Percentiles rank a stretch among this genome's conserved stretches.
Conservation (phyloP, 1,140 invertebrate species). For the Saccostrea glomerata region DNA sequence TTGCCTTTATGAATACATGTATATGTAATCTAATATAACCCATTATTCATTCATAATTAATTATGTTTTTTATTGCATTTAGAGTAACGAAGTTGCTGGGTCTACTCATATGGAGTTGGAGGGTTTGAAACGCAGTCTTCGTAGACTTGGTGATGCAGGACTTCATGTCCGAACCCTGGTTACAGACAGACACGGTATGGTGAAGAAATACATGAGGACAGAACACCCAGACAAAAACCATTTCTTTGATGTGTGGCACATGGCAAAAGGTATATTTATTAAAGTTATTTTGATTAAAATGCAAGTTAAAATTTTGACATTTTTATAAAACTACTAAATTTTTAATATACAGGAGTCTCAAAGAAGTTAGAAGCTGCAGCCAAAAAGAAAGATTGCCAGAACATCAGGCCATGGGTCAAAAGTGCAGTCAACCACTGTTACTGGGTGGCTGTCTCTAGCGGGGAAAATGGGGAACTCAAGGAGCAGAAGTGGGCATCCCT, state of each 20-base stretch:
- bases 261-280: slow-evolving; percentile 58
- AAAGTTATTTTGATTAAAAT: neutral
- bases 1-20: no score
- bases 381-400: slow-evolving; percentile 30
- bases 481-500: slow-evolving; percentile 50
- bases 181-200: no score
- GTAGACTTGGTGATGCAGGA: neutral
- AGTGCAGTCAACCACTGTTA: slow-evolving; percentile 54
- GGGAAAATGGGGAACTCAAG: slow-evolving; percentile 46
- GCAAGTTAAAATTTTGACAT: neutral
- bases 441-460: slow-evolving; percentile 50
- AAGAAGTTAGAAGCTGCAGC: slow-evolving; percentile 48
- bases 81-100: neutral
- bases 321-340: neutral
- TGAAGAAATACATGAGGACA: no score
- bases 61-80: no score
- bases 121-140: slow-evolving; percentile 16
- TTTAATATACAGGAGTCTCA: slow-evolving; percentile 41
- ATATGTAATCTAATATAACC: no score
- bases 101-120: slow-evolving; percentile 39
- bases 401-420: slow-evolving; percentile 47
- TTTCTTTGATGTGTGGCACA: slow-evolving; percentile 57
- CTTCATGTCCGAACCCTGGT: slow-evolving; percentile 23
- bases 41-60: neutral
- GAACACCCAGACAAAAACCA: slow-evolving; percentile 24